A percentile compares a stretch with the other conserved stretches of the same genome.
Conservation (phyloP, 2,888 invertebrate species). For the Chromoteleia sp. region DNA sequence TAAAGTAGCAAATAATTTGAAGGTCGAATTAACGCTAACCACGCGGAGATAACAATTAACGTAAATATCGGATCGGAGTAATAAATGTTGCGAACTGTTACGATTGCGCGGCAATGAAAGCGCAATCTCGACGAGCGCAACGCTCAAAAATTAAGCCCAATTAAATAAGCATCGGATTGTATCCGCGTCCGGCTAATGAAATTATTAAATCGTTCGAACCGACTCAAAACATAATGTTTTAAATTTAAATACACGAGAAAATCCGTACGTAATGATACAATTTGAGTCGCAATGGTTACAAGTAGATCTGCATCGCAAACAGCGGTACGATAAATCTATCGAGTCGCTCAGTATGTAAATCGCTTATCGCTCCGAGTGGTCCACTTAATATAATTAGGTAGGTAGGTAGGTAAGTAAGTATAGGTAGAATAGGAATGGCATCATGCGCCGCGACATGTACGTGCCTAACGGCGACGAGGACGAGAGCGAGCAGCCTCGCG, state of each 20-base stretch:
- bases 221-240: slow-evolving; percentile 34
- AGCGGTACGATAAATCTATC: slow-evolving; percentile 81
- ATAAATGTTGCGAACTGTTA: too few relatives aligned
- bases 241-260: slow-evolving; percentile 54
- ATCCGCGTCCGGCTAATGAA: slow-evolving; percentile 18
- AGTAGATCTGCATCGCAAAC: slow-evolving; percentile 64
- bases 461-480: slow-evolving; percentile 79
- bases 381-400: slow-evolving; percentile 84
- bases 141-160: slow-evolving; percentile 10
- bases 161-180: not conserved
- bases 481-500: slow-evolving; percentile 76
- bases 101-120: too few relatives aligned
- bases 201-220: slow-evolving; percentile 32
- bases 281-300: slow-evolving; percentile 60
- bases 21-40: too few relatives aligned
- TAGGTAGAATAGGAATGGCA: slow-evolving; percentile 78
- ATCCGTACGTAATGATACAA: slow-evolving; percentile 46
- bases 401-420: slow-evolving; percentile 76
- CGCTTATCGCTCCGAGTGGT: slow-evolving; percentile 83
- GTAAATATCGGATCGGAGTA: too few relatives aligned
- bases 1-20: too few relatives aligned
- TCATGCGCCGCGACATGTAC: slow-evolving; percentile 76
- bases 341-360: slow-evolving; percentile 81
- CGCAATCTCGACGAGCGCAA: too few relatives aligned
- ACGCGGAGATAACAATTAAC: too few relatives aligned